A percentile compares a stretch with the other conserved stretches of the same genome.
Evolutionary conservation across 2,888 invertebrate genomes (phyloP).

Genomic region (Coenonympha glycerion): DNA sequence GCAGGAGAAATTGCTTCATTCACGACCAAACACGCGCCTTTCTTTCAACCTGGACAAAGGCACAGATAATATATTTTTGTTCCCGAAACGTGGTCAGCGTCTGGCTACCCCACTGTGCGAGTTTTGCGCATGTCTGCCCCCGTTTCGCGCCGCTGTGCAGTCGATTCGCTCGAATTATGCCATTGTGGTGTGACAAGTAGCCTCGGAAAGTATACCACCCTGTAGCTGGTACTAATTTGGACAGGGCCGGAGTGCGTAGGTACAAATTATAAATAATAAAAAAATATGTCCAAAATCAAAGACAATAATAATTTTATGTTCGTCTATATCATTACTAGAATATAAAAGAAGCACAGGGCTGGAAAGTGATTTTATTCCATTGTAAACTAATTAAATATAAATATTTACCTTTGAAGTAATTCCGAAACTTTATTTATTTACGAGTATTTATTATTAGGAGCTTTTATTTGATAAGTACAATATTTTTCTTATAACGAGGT

Average conservation of each 20-base stretch:
- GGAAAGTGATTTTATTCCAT: no score
- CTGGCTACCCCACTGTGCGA: slow-evolving; percentile 29
- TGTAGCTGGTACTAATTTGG: slow-evolving; percentile 63
- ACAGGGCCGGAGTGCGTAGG: slow-evolving; percentile 50
- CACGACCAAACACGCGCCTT: slow-evolving; percentile 10
- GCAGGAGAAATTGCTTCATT: slow-evolving; percentile 9
- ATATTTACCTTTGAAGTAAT: no score
- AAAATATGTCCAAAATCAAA: background rate
- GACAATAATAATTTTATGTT: background rate
- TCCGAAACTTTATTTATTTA: no score
- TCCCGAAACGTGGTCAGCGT: slow-evolving; percentile 19
- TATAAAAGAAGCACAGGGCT: no score
- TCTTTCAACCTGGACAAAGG: slow-evolving; percentile 7
- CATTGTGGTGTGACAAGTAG: slow-evolving; percentile 65
- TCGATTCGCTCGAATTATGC: slow-evolving; percentile 45
- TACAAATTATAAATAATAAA: no score
- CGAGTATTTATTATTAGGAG: no score
- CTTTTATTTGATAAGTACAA: no score
- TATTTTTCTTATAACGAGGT: no score
- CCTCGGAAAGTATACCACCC: slow-evolving; percentile 67
- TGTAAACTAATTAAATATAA: no score
- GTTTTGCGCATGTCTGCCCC: slow-evolving; percentile 56
- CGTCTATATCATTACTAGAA: background rate
- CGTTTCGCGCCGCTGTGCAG: slow-evolving; percentile 38
- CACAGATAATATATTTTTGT: slow-evolving; percentile 8